Evolutionary conservation across 2,113 vertebrate species (phyloP), one percentile per base, ranked within the genome.

Genomic region (Poeciliopsis prolifica): DNA sequence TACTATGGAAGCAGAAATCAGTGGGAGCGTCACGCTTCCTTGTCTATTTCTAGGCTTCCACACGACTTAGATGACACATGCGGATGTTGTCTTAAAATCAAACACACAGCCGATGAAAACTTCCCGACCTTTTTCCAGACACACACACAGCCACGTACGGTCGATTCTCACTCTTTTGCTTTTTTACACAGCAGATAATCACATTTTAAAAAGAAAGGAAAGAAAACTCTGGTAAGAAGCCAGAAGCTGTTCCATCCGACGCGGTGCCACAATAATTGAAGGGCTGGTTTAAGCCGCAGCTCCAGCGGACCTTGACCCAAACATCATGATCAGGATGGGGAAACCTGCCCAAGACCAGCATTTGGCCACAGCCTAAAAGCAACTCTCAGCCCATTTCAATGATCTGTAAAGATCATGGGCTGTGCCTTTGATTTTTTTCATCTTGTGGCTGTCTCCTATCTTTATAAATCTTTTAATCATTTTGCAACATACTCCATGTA

Each of bases 221-320:
- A 66, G 40, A 68, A 31, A 66, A 54, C 83, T 65, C 84, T 67
- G 80, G 79, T 80, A 88, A 86, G 19, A 61, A 77, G 77, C 84
- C 84, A 81, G 78, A 70, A 42, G 67, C 72, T 69, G 44, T 82
- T 78, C 44, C 79, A 81, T 84, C 77, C 74, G 42, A 67, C 71
- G 70, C 31, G 68, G 70, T 85, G 85, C 89, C 84, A 85, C 89
- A 81, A 83, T 93, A 92, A 93, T 92, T 91, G 78, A 90, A 93
- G 89, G 88, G 85, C 75, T 17, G 75, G 69, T 73, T 77, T 80
- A 77, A 84, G 82, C 90, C 82, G 11, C 87, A 77, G 82, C 76
- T 81, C 75, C 61, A 89, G 72, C 12, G 8, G 80, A 87, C 84
- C 79, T 87, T 89, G 83, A 90, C 90, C 89, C 62, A 35, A 88